phyloP scores from a whole-genome alignment of 2,797 vertebrate species.

The Pipistrellus pygmaeus region DNA sequence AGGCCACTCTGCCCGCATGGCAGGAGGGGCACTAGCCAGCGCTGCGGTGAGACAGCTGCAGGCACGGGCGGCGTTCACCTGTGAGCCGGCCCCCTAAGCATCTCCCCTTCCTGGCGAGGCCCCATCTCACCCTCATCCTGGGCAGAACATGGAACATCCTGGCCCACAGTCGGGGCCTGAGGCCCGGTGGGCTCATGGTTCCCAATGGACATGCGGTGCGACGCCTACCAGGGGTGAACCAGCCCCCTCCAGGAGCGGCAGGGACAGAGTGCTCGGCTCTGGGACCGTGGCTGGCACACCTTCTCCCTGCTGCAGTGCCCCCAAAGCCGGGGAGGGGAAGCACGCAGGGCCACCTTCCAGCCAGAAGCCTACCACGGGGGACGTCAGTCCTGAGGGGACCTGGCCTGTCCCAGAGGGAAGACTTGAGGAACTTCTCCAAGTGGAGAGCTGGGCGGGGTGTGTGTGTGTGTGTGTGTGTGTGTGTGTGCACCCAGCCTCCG shows the following conservation, averaged over 20 bases:
- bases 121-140: too few relatives aligned
- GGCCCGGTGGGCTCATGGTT: neutral
- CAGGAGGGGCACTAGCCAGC: fast-evolving
- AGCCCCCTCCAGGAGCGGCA: too few relatives aligned
- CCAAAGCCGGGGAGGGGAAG: neutral
- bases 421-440: neutral
- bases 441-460: neutral
- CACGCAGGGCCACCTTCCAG: neutral
- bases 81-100: neutral
- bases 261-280: neutral
- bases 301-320: neutral
- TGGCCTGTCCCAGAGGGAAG: neutral
- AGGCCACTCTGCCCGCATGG: too few relatives aligned
- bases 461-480: too few relatives aligned
- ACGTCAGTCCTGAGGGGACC: neutral
- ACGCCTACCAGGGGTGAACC: neutral
- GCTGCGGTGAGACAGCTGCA: fast-evolving
- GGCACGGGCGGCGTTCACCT: fast-evolving
- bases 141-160: too few relatives aligned
- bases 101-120: neutral
- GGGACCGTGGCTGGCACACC: neutral
- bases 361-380: neutral
- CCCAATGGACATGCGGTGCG: too few relatives aligned
- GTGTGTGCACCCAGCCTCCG: too few relatives aligned
- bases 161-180: neutral